Evolutionary conservation across 2,113 vertebrate genomes (phyloP), one percentile per base, ranked within the genome.

Genomic region (Psittacula cyanocephala): DNA sequence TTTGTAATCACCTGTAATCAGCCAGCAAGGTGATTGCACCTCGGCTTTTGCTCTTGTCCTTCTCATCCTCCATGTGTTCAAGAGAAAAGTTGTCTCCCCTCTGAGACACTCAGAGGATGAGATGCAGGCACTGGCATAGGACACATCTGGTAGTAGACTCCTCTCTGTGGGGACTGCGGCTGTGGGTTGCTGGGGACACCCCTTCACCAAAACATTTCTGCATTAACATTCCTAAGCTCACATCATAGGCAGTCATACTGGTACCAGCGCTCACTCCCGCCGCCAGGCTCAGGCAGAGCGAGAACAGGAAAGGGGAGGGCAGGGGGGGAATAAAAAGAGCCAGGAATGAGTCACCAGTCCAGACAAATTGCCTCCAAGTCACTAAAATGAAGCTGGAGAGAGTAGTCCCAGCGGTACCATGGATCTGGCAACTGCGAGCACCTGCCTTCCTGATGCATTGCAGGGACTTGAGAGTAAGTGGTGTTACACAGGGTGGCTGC

Each of bases 281-380:
- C 50, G 64, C 89, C 75, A 96, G 83, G 72, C 89, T 80, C 67
- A 92, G 76, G 41, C 91, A 90, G 75, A 93, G 41, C 0, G 13
- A 91, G 88, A 96, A 89, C 70, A 74, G 87, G 64, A 89, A 79
- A 65, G 59, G 65, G 91, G 78, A 41, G 89, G 86, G 83, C 11
- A 25, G 29, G 47, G 50, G 8, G 19, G 8, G 29, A 79, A 68
- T 33, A 64, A 43, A 62, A 83, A 81, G 79, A 81, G 59, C 71
- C 1, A 96, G 63, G 94, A 86, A 95, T 97, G 97, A 97, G 96
- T 97, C 97, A 97, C 86, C 91, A 68, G 71, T 67, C 89, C 90
- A 96, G 97, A 96, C 76, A 93, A 96, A 97, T 94, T 94, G 93
- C 95, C 86, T 95, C 81, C n/a, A 63, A 94, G 92, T 92, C 88